These are phyloP conservation scores for Dastarcus helophoroides DNA, from an alignment of 2,888 invertebrate genomes.

Conservation along the genomic window DNA sequence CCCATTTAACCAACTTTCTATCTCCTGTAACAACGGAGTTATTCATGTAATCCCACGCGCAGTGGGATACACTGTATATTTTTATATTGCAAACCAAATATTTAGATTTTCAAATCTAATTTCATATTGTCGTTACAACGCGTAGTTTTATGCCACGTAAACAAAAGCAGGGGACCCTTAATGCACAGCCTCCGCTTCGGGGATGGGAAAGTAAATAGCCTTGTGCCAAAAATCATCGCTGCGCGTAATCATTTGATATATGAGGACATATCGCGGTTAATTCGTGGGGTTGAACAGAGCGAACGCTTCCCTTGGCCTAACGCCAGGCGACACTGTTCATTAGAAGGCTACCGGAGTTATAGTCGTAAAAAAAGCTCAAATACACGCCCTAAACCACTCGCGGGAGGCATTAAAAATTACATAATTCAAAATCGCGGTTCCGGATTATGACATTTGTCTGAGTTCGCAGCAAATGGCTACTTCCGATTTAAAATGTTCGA, in stretches of 20 bases:
- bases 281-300: conserved; percentile 26
- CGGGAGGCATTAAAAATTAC: conserved; percentile 31
- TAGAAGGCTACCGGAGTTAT: conserved; percentile 17
- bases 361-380: conserved; percentile 18
- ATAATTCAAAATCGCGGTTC: conserved; percentile 36
- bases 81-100: no score
- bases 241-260: conserved; percentile 36
- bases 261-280: conserved; percentile 32
- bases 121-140: no score
- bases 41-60: no score
- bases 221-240: conserved; percentile 33
- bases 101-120: no score
- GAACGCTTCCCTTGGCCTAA: conserved; percentile 20
- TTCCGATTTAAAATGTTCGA: conserved; percentile 34
- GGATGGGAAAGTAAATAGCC: conserved; percentile 31
- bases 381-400: conserved; percentile 22
- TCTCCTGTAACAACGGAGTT: no score
- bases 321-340: conserved; percentile 24
- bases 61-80: no score
- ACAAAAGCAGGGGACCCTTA: conserved; percentile 14
- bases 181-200: conserved; percentile 18
- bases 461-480: conserved; percentile 32
- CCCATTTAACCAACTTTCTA: no score
- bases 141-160: no score
- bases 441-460: conserved; percentile 33